Evolutionary conservation across 2,888 invertebrate genomes (phyloP), one percentile per base, ranked within the genome.

Genomic region (Aphidius colemani): DNA sequence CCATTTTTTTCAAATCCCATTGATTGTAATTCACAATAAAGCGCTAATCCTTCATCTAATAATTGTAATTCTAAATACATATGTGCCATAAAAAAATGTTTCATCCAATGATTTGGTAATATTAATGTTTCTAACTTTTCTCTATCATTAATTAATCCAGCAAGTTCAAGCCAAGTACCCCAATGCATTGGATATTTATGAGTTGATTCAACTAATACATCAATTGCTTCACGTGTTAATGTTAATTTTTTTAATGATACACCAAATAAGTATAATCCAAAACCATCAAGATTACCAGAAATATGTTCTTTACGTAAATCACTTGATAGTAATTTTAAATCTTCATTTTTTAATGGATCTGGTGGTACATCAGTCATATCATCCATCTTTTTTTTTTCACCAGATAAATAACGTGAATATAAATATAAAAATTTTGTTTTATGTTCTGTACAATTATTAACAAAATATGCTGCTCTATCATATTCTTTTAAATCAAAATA

Each of bases 161-260:
- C 92, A 10, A 99, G 84, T 81, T 98, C 97, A 45, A 94, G 85
- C 95, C 98, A 99, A 0, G 97, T 93, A 50, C 95, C 91, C 98
- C 98, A 99, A 66, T 96, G 88, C 75, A 94, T 88, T 0, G 96
- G 96, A 61, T 91, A 89, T 50, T 88, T 85, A 65, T 89, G 88
- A 9, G 95, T 88, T 0, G 96, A 88, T 74, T 93, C 90, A 18
- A 92, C 86, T 50, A 98, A 85, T 56, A 92, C 87, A 70, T 91
- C 89, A 39, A 90, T 88, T 0, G 98, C 96, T 73, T 92, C 88
- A 67, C 87, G 87, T 57, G 88, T 85, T 10, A 97, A 85, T 75
- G 96, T 94, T 61, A 97, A 82, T 76, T 95, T 94, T 75, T 94
- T 93, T 56, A 97, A 83, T 2, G 98, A 91, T 6, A 97, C 89